Evolutionary conservation across 2,113 vertebrate genomes (phyloP).

Genomic region (Lasiurus borealis): DNA sequence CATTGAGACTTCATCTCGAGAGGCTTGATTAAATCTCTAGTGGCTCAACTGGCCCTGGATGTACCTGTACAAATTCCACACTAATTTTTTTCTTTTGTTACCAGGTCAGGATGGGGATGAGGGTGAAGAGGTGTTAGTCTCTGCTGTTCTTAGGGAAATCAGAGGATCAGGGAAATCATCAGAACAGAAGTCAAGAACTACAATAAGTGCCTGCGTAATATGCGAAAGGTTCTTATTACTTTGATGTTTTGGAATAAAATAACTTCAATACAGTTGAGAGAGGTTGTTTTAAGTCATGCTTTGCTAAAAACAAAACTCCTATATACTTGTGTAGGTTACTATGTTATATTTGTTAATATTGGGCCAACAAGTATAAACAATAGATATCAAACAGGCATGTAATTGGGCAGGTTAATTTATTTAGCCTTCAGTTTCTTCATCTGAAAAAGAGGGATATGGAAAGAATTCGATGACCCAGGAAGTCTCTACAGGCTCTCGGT

Average conservation of each 20-base stretch:
- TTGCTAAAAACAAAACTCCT: neutral
- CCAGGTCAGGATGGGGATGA: neutral
- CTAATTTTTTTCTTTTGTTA: constrained; percentile 56
- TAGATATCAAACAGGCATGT: neutral
- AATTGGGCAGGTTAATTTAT: constrained; percentile 32
- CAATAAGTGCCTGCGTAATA: constrained; percentile 52
- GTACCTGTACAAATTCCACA: constrained; percentile 43
- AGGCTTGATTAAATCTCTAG: constrained; percentile 64
- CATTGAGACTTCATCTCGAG: constrained; percentile 69
- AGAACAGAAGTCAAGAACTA: neutral
- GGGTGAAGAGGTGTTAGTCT: constrained; percentile 37
- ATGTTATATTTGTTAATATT: constrained; percentile 24
- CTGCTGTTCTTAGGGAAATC: constrained; percentile 36
- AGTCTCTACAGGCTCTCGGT: neutral
- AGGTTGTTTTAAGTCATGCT: neutral
- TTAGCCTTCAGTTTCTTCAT: neutral
- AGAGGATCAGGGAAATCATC: neutral
- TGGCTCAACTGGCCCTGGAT: constrained; percentile 63
- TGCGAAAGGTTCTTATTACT: constrained; percentile 21
- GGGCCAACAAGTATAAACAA: constrained; percentile 17
- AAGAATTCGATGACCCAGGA: constrained; percentile 5
- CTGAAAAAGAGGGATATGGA: neutral
- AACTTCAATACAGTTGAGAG: constrained; percentile 18
- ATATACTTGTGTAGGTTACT: neutral
- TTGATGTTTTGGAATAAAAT: constrained; percentile 30